Evolutionary conservation across 2,797 vertebrate genomes (phyloP).

Genomic region (Diplodus puntazzo): DNA sequence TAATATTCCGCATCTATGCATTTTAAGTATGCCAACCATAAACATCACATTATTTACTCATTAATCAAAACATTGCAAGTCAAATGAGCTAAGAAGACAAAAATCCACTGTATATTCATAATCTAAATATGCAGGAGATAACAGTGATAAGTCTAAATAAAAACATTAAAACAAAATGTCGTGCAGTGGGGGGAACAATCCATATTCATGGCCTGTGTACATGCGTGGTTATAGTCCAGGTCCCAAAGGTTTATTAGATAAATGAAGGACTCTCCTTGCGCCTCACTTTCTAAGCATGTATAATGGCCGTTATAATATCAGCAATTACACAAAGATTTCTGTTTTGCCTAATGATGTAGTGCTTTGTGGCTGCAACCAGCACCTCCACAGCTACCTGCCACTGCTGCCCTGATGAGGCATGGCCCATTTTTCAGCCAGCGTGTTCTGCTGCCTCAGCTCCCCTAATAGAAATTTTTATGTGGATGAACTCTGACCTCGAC

Average conservation of each 20-base stretch:
- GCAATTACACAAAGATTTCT: constrained; percentile 85
- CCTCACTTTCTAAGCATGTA: constrained; percentile 83
- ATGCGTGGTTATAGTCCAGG: constrained; percentile 64
- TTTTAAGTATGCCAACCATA: neutral
- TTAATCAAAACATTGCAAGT: neutral
- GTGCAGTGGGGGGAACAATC: constrained; percentile 13
- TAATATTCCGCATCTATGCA: no score
- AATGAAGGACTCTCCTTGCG: constrained; percentile 80
- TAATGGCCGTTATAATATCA: constrained; percentile 87
- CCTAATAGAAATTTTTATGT: constrained; percentile 85
- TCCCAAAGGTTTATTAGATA: constrained; percentile 83
- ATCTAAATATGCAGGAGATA: neutral
- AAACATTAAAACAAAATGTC: constrained; percentile 57
- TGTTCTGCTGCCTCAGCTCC: constrained; percentile 92
- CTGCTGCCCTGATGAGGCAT: constrained; percentile 78
- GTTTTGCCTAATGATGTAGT: constrained; percentile 83
- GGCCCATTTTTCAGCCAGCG: constrained; percentile 88
- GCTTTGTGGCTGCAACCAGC: constrained; percentile 70
- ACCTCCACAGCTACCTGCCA: constrained; percentile 82
- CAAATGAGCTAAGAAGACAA: neutral
- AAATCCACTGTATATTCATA: neutral
- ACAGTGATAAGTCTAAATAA: constrained; percentile 27
- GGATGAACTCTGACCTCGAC: constrained; percentile 85
- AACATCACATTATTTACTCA: neutral
- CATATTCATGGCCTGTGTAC: constrained; percentile 63